Base-by-base conservation (phyloP, 2,797 vertebrate species). In the Phyllotis vaccarum region DNA sequence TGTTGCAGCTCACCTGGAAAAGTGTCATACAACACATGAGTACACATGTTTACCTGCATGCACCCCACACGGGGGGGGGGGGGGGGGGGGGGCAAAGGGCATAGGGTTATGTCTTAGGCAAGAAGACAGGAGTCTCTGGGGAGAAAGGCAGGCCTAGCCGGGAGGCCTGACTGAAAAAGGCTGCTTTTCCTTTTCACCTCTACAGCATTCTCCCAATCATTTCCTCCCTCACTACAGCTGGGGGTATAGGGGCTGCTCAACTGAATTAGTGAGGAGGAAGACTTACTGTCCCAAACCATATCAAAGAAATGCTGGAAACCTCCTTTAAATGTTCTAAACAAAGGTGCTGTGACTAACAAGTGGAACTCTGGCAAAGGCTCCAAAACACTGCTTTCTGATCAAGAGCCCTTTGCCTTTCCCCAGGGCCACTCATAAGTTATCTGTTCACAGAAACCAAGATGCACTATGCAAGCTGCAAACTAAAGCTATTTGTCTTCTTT, bases 281-380 rank as follows among this genome's bases (percentile, higher is more conserved):
- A 70, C 66, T 27, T 75, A 27, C 46, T 96, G 89, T 75, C 72
- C 80, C 21, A 56, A 89, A 75, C 85, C 82, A 82, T 8, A 17
- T 46, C 40, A 88, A 87, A 94, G 87, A 89, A 97, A 87, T 54
- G 82, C 27, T 22, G 19, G 75, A 75, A 85, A 85, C 64, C 22
- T 54, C 62, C 62, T 78, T 94, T n/a, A 91, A 74, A 52, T 40
- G 70, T 85, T 56, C 66, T 12, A 68, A 76, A 88, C 12, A 60
- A 58, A 94, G 54, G 89, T 12, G 58, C 62, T 83, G 4, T 4
- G 40, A 37, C 31, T 75, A 82, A 66, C 80, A 60, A 60, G 81
- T 1, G 0, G 82, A 58, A 17, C 16, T 34, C 3, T 19, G 34
- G n/a, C 83, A 46, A 19, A 68, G 76, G 66, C 74, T 11, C 54